Conservation (phyloP, 1,140 invertebrate species). For the Sycobia sp. region DNA sequence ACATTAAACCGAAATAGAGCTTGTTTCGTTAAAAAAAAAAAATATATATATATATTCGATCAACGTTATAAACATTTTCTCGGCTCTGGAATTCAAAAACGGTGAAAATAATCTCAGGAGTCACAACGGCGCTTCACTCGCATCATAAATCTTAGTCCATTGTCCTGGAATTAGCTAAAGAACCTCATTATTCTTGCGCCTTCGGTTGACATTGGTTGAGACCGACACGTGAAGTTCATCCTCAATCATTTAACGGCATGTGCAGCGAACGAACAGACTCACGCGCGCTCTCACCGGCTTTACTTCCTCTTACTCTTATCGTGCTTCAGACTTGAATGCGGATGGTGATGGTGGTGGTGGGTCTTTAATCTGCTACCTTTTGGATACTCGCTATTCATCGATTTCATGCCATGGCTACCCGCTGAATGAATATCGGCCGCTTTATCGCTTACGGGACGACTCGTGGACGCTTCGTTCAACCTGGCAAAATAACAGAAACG, state of each 20-base stretch:
- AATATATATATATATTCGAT: conserved; percentile 21
- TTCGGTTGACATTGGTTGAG: conserved; percentile 5
- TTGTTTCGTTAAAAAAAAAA: too few species aligned
- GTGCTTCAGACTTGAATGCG: conserved; percentile 47
- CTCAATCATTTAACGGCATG: conserved; percentile 18
- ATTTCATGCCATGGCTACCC: conserved; percentile 49
- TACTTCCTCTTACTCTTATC: conserved; percentile 59
- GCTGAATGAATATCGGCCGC: conserved; percentile 43
- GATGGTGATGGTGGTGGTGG: conserved; percentile 53
- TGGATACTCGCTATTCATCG: conserved; percentile 43
- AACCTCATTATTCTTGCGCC: conserved; percentile 15
- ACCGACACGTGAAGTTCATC: background rate
- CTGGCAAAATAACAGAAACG: conserved; percentile 52
- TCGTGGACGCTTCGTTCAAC: conserved; percentile 57
- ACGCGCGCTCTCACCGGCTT: too few species aligned
- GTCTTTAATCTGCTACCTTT: conserved; percentile 52
- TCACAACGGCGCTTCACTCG: too few species aligned
- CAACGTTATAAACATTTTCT: conserved; percentile 19
- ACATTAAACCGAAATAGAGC: conserved; percentile 9
- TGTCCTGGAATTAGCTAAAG: conserved; percentile 21
- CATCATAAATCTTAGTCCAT: conserved; percentile 23
- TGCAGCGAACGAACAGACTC: conserved; percentile 12
- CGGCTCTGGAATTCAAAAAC: conserved; percentile 17
- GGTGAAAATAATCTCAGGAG: too few species aligned
- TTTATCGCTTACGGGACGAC: conserved; percentile 53